These are phyloP conservation scores for Dasypogon diadema DNA, from an alignment of 2,888 invertebrate genomes.

Conservation along the genomic window DNA sequence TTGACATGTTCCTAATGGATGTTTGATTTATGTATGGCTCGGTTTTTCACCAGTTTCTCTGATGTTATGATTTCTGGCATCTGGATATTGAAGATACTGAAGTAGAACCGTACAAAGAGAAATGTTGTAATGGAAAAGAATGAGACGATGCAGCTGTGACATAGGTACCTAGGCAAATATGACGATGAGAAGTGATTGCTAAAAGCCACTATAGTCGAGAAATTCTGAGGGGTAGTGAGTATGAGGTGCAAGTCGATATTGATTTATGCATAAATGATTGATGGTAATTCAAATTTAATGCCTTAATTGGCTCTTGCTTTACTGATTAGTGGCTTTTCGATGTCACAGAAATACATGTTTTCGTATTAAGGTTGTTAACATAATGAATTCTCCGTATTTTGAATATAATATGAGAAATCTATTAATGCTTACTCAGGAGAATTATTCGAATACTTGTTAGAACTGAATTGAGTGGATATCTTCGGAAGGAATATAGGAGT, in stretches of 20 bases:
- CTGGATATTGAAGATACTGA: conserved; percentile 4
- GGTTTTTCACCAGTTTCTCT: background rate
- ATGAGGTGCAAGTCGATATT: conserved; percentile 26
- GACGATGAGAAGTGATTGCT: background rate
- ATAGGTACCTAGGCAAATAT: background rate
- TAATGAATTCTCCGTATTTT: too few species aligned
- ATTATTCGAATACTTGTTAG: too few species aligned
- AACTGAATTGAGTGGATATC: too few species aligned
- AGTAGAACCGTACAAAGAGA: background rate
- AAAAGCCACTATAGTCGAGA: background rate
- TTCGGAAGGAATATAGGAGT: too few species aligned
- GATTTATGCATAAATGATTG: conserved; percentile 56
- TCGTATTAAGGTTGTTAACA: too few species aligned
- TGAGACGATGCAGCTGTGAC: background rate
- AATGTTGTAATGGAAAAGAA: background rate
- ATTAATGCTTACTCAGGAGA: too few species aligned
- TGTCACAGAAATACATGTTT: conserved; percentile 19
- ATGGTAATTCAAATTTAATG: conserved; percentile 52
- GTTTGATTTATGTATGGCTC: conserved; percentile 54
- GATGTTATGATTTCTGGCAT: background rate
- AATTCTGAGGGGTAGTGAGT: background rate
- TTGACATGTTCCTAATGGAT: conserved; percentile 55
- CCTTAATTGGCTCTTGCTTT: conserved; percentile 36
- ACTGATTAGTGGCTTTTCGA: conserved; percentile 35
- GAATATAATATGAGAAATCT: too few species aligned